phyloP scores from a whole-genome alignment of 2,113 vertebrate species.

The Tachysurus vachellii region DNA sequence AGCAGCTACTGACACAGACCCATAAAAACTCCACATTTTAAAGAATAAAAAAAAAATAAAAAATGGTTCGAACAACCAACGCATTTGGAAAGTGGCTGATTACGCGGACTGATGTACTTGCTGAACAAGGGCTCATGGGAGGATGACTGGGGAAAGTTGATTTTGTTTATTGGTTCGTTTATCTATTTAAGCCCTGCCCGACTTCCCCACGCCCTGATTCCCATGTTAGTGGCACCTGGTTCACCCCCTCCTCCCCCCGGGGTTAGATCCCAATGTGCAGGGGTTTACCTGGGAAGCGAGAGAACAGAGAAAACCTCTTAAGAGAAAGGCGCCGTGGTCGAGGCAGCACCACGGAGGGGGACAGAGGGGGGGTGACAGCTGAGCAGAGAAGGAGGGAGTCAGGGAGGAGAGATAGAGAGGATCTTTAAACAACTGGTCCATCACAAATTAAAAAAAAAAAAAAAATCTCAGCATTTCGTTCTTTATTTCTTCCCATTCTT shows the following conservation, averaged over 20 bases:
- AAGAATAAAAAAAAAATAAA: background rate
- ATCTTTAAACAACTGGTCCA: constrained; percentile 39
- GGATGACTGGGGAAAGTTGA: constrained; percentile 11
- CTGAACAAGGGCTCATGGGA: constrained; percentile 26
- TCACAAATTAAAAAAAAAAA: background rate
- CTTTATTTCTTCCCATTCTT: background rate
- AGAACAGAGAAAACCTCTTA: constrained; percentile 82
- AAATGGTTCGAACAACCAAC: background rate
- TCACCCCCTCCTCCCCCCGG: background rate
- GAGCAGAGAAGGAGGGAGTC: constrained; percentile 30
- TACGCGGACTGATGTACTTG: constrained; percentile 9
- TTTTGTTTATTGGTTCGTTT: background rate
- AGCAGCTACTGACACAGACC: background rate
- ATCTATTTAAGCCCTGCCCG: constrained; percentile 14
- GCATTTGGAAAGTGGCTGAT: background rate
- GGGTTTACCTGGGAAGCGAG: constrained; percentile 83
- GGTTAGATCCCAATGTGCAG: constrained; percentile 46
- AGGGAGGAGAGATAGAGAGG: constrained; percentile 57
- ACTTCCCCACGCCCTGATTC: constrained; percentile 49
- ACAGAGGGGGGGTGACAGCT: constrained; percentile 73
- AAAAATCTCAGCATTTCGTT: background rate
- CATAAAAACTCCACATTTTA: background rate
- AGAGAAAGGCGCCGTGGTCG: constrained; percentile 75
- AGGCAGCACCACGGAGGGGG: constrained; percentile 72
- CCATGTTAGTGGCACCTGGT: constrained; percentile 22